A percentile compares a stretch with the other conserved stretches of the same genome.
phyloP scores from a whole-genome alignment of 2,113 vertebrate genomes.

The Pituophis catenifer region DNA sequence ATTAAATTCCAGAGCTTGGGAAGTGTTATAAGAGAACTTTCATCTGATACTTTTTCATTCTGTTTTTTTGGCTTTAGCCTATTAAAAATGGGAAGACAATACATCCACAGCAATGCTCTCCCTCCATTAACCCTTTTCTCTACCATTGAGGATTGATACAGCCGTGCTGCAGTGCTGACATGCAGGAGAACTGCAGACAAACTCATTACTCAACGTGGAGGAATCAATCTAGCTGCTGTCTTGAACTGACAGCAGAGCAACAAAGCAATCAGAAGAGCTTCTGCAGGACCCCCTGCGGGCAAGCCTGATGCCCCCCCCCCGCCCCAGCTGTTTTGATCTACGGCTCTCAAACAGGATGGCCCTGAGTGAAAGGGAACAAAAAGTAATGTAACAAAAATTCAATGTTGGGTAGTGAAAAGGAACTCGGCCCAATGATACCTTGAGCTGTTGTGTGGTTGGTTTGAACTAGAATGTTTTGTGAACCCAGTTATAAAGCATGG shows the following conservation, averaged over 20 bases:
- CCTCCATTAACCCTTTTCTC: neutral
- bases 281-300: neutral
- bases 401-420: neutral
- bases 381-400: neutral
- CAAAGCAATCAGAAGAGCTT: neutral
- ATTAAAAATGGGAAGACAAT: too few species aligned
- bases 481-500: neutral
- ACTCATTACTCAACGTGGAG: slow-evolving; percentile 26
- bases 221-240: neutral
- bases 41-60: neutral
- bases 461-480: neutral
- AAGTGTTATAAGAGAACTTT: neutral
- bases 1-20: neutral
- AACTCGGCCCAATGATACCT: neutral
- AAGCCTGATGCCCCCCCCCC: neutral
- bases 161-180: neutral
- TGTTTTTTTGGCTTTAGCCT: neutral
- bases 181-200: neutral
- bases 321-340: neutral
- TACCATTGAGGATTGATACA: neutral
- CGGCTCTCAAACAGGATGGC: neutral
- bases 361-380: neutral
- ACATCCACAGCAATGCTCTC: neutral
- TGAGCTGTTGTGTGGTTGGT: neutral
- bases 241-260: neutral